Conservation (phyloP, 2,797 vertebrate genomes). For the Dallia pectoralis region DNA sequence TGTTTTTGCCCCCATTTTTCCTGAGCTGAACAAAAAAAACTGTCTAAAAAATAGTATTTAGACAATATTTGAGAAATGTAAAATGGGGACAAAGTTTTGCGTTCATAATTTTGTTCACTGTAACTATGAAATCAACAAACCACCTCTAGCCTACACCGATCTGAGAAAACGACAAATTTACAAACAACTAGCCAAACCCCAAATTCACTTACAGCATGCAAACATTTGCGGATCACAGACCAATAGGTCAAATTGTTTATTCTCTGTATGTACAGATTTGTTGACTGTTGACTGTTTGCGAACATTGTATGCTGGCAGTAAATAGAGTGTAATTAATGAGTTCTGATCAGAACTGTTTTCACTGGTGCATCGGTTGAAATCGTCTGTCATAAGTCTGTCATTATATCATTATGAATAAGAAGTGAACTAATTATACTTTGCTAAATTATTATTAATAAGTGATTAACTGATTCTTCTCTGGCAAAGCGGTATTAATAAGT, state of each 20-base stretch:
- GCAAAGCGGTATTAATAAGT: no score
- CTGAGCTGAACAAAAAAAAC: no score
- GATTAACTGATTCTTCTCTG: no score
- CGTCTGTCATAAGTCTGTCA: not conserved
- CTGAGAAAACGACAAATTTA: not conserved
- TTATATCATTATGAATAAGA: not conserved
- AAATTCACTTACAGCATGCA: not conserved
- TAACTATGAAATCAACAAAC: not conserved
- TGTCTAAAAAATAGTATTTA: no score
- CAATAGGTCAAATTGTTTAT: not conserved
- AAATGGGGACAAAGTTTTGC: no score
- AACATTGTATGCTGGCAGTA: constrained; percentile 5
- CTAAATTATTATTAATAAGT: no score
- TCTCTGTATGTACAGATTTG: not conserved
- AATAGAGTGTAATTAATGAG: constrained; percentile 13
- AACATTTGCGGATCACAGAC: not conserved
- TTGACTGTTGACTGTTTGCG: not conserved
- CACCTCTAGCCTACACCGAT: not conserved
- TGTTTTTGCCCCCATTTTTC: no score
- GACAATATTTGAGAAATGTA: no score
- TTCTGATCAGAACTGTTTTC: not conserved
- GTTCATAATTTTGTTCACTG: no score
- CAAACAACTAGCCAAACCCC: not conserved
- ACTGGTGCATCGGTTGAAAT: not conserved
- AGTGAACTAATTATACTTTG: no score